phyloP scores from a whole-genome alignment of 1,140 invertebrate genomes.

The Acromyrmex charruanus region DNA sequence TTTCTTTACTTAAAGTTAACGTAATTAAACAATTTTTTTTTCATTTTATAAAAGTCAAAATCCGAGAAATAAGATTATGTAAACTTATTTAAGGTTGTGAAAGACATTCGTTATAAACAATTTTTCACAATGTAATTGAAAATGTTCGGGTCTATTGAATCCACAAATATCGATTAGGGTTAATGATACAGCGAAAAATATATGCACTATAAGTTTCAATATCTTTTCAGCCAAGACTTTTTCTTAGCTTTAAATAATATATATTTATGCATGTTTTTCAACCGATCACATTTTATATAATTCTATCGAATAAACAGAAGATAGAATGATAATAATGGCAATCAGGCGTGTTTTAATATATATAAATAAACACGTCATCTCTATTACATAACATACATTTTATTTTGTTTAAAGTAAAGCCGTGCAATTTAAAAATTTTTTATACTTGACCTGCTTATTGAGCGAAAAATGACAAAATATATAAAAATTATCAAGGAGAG shows the following conservation, averaged over 20 bases:
- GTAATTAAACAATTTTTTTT: too few relatives aligned
- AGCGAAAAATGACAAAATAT: constrained; percentile 6
- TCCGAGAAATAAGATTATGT: too few relatives aligned
- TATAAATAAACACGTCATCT: background rate
- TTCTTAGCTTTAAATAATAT: background rate
- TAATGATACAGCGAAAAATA: background rate
- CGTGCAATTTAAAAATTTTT: background rate
- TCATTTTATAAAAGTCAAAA: too few relatives aligned
- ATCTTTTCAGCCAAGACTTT: background rate
- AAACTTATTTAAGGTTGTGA: too few relatives aligned
- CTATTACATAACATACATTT: background rate
- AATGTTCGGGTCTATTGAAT: too few relatives aligned
- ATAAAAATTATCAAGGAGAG: background rate
- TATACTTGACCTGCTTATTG: background rate
- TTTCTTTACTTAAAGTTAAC: too few relatives aligned
- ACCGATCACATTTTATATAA: constrained; percentile 16
- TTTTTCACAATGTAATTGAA: too few relatives aligned
- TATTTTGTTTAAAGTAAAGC: constrained; percentile 16
- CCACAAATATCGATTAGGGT: background rate
- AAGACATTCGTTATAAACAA: too few relatives aligned
- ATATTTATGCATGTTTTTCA: constrained; percentile 9
- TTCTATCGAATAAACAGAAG: constrained; percentile 1
- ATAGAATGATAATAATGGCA: background rate
- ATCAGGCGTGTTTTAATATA: constrained; percentile 11
- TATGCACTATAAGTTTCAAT: background rate